Conservation (phyloP, 2,797 vertebrate genomes). For the Martes flavigula region DNA sequence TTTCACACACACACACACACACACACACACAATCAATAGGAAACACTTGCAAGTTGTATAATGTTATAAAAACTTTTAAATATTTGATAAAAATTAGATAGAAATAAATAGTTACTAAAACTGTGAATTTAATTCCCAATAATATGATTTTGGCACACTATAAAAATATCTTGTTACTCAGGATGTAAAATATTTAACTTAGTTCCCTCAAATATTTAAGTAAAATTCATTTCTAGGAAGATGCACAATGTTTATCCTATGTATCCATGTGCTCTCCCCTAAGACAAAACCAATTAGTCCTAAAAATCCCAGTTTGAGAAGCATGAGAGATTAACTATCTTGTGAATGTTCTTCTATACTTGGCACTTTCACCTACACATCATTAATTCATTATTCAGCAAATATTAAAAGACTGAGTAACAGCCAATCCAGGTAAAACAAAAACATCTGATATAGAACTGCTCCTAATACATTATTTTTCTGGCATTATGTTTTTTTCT, state of each 20-base stretch:
- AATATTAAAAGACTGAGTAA: neutral
- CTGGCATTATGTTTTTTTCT: neutral
- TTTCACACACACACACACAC: neutral
- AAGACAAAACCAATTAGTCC: neutral
- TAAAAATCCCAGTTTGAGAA: neutral
- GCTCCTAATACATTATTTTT: neutral
- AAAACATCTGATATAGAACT: neutral
- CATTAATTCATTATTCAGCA: neutral
- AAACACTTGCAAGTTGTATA: neutral
- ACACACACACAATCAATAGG: neutral
- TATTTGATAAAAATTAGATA: neutral
- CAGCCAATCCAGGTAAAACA: neutral
- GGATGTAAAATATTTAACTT: neutral
- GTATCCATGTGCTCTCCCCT: neutral
- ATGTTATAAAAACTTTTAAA: neutral
- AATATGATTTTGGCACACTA: neutral
- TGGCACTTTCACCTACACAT: neutral
- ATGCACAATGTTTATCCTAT: neutral
- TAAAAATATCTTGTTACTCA: neutral
- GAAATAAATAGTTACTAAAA: neutral
- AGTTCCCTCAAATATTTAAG: neutral
- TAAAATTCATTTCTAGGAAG: conserved; percentile 1
- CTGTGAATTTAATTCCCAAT: neutral
- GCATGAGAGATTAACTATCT: neutral
- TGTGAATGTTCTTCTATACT: neutral